Evolutionary conservation across 92 coral and sea anemone genomes (phyloP), one percentile per base, ranked within the genome.

Genomic region (Muricea muricata): DNA sequence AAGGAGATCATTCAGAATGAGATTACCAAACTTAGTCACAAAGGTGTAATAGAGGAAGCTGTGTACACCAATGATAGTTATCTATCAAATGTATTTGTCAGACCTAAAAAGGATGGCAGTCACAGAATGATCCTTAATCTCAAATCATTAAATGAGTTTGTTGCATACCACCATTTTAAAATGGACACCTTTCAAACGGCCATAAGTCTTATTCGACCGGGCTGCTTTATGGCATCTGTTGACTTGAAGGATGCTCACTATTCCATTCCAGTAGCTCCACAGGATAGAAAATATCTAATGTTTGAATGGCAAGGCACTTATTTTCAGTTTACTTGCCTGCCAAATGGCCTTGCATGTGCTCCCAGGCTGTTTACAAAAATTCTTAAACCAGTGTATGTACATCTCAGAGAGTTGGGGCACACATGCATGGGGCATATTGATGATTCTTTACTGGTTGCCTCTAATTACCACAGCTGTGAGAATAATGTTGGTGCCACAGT

Each of bases 401-500:
- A 48, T 41, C 67, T 77, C 1, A 32, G 79, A 31, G 34, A 25
- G 39, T 45, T 46, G 18, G 84, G 89, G 14, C 72, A 77, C 34
- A 52, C 31, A 32, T 65, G 71, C 50, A 75, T 78, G 24, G 89
- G 89, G 32, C 54, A 85, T 67, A 85, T 85, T 85, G 78, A 78
- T 65, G 85, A 78, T 39, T 57, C 46, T 6, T 48, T 47, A 39
- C 23, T 18, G 18, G 79, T 21, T 34, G 40, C 42, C 20, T 70
- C 46, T 37, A 45, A 75, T 35, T 69, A 7, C 34, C 5, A 69
- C 6, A n/a, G 12, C 1, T 69, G 75, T 37, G 40, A 1, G 11
- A 37, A 6, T 6, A 69, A 69, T 69, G 34, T 69, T 12, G 34
- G 2, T 34, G 48, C 4, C 20, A 69, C 75, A 26, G 18, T 35